Evolutionary conservation across 2,797 vertebrate genomes (phyloP).

Genomic region (Danio jaintianensis): DNA sequence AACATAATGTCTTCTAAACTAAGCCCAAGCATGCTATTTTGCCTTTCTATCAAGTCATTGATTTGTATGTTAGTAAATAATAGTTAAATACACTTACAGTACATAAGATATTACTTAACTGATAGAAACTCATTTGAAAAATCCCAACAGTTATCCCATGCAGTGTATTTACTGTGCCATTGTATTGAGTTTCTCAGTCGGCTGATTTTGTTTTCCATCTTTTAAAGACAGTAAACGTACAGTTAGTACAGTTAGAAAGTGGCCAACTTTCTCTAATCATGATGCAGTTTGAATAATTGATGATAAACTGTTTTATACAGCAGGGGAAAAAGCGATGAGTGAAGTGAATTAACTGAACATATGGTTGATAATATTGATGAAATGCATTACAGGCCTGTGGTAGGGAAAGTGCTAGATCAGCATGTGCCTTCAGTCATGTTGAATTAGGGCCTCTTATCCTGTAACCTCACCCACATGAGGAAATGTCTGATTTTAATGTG

Average conservation of each 20-base stretch:
- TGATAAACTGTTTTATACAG: not conserved
- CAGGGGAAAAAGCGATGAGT: not conserved
- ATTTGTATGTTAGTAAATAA: no score
- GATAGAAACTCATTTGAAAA: no score
- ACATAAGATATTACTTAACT: no score
- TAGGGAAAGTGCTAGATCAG: not conserved
- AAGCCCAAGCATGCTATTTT: no score
- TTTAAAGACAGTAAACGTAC: not conserved
- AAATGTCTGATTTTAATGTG: slow-evolving; percentile 70
- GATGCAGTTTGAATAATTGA: not conserved
- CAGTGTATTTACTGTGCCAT: not conserved
- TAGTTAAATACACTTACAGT: no score
- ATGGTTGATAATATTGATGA: slow-evolving; percentile 50
- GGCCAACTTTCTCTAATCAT: not conserved
- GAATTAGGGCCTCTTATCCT: slow-evolving; percentile 12
- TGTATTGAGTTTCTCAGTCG: not conserved
- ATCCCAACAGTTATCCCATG: no score
- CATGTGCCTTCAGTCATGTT: slow-evolving; percentile 26
- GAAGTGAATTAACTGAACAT: slow-evolving; percentile 51
- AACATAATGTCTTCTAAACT: no score
- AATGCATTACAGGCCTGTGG: slow-evolving; percentile 46
- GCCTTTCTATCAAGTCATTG: no score
- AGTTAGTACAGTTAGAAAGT: no score
- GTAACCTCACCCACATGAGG: slow-evolving; percentile 54
- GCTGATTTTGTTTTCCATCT: not conserved